Evolutionary conservation across 2,113 vertebrate genomes (phyloP).

Genomic region (Acinonyx jubatus): DNA sequence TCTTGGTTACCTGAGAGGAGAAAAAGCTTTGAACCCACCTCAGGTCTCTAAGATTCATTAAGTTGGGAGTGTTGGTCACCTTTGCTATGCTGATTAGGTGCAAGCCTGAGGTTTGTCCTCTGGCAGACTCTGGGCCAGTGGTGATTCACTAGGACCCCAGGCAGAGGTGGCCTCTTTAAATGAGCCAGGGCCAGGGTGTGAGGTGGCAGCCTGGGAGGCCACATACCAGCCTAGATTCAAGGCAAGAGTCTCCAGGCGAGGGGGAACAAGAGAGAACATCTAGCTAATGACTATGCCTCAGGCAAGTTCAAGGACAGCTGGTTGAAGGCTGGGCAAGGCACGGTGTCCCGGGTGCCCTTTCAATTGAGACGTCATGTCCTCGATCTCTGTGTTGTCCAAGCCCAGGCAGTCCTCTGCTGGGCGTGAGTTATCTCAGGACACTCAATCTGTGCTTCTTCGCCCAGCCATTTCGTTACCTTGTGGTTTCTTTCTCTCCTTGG

Average conservation of each 20-base stretch:
- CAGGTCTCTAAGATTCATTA: neutral
- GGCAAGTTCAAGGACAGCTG: neutral
- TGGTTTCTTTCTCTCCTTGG: constrained; percentile 13
- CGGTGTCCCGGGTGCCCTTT: neutral
- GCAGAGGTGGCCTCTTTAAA: neutral
- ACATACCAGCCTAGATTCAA: neutral
- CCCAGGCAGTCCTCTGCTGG: neutral
- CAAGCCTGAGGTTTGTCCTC: neutral
- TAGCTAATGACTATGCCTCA: neutral
- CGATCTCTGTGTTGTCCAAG: neutral
- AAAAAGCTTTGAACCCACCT: neutral
- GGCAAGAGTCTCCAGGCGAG: neutral
- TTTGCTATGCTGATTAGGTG: neutral
- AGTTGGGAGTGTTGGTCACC: neutral
- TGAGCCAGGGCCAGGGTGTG: neutral
- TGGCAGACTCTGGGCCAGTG: neutral
- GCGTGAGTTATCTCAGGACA: neutral
- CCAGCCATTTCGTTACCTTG: neutral
- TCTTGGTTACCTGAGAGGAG: neutral
- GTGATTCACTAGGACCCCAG: neutral
- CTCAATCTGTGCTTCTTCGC: neutral
- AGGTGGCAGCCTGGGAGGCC: neutral
- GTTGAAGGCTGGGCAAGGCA: neutral
- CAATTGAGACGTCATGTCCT: neutral
- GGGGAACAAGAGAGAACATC: neutral